Evolutionary conservation across 2,113 vertebrate species (phyloP).

Genomic region (Pterocles orientalis): DNA sequence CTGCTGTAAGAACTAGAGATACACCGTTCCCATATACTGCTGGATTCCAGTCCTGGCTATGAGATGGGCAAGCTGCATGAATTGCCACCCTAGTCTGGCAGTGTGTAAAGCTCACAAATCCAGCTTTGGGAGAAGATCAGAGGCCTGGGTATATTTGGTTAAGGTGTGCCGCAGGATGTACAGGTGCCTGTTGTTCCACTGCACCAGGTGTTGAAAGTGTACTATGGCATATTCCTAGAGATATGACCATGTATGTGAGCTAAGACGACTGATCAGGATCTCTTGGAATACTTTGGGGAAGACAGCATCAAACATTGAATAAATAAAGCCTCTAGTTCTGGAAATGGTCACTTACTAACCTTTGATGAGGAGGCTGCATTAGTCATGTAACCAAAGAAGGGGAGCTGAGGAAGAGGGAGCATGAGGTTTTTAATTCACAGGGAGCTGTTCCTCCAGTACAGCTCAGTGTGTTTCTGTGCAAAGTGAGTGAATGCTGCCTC

Average conservation of each 20-base stretch:
- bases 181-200: background rate
- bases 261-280: background rate
- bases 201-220: background rate
- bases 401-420: background rate
- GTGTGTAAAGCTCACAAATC: background rate
- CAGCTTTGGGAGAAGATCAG: background rate
- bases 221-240: background rate
- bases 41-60: background rate
- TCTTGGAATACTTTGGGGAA: background rate
- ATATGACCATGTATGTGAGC: accelerated
- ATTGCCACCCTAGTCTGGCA: background rate
- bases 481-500: background rate
- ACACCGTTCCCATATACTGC: accelerated
- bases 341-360: background rate
- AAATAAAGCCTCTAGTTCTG: background rate
- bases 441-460: background rate
- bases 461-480: background rate
- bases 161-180: too few species aligned
- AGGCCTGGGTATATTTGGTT: accelerated
- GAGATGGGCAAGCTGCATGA: background rate
- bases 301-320: background rate
- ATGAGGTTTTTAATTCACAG: background rate
- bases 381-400: background rate
- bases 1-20: background rate
- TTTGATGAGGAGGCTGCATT: background rate